These are phyloP conservation scores for Harpagifer antarcticus DNA, from an alignment of 2,797 vertebrate genomes.

Conservation along the genomic window DNA sequence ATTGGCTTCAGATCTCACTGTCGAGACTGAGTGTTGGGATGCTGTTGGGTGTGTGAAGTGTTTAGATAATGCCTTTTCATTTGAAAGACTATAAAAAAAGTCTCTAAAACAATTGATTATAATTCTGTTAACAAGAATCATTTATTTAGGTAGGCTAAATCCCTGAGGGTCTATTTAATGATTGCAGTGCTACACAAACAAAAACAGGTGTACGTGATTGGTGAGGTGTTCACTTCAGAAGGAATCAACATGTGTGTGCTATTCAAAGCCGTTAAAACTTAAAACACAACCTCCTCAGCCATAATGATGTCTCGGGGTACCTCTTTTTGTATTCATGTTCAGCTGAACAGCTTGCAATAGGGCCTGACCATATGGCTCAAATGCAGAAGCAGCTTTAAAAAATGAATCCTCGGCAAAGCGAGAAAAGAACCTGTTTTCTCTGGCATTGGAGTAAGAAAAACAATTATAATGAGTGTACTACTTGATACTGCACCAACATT, in stretches of 20 bases:
- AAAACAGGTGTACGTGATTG: slow-evolving; percentile 5
- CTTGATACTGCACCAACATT: slow-evolving; percentile 16
- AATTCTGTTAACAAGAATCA: neutral
- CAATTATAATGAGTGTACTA: slow-evolving; percentile 46
- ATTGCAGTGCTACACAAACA: neutral
- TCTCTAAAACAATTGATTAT: neutral
- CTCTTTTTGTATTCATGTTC: slow-evolving; percentile 62
- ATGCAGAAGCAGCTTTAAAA: slow-evolving; percentile 57
- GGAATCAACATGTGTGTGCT: slow-evolving; percentile 49
- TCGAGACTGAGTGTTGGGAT: slow-evolving; percentile 54
- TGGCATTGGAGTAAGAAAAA: slow-evolving; percentile 48
- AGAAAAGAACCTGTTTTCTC: slow-evolving; percentile 44
- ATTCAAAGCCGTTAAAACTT: slow-evolving; percentile 60
- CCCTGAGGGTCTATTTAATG: neutral
- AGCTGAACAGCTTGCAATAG: slow-evolving; percentile 70
- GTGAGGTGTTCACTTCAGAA: slow-evolving; percentile 15
- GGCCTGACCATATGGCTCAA: slow-evolving; percentile 69
- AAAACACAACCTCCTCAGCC: slow-evolving; percentile 45
- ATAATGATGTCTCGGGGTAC: slow-evolving; percentile 72
- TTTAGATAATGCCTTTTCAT: neutral
- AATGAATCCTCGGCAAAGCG: slow-evolving; percentile 23
- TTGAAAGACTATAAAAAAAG: neutral
- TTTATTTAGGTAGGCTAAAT: neutral
- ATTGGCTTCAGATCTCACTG: slow-evolving; percentile 83
- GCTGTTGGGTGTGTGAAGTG: slow-evolving; percentile 21